Percentiles rank a stretch among this genome's conserved stretches.
Conservation (phyloP, 2,113 vertebrate species). For the Gymnogyps californianus region DNA sequence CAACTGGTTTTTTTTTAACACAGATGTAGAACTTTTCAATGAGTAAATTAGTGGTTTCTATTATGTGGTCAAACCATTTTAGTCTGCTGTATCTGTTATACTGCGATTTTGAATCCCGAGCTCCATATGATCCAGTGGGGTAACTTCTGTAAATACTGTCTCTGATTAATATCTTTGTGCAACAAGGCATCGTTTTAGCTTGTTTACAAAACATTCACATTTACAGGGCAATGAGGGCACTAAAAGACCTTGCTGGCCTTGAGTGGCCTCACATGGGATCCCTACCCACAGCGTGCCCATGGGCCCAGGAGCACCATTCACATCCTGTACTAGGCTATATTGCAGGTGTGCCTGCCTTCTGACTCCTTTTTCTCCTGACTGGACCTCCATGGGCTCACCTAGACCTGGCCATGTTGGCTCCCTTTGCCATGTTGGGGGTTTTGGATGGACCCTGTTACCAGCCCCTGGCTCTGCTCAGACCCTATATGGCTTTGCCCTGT, state of each 20-base stretch:
- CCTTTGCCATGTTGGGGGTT: not conserved
- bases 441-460: not conserved
- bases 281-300: rapidly evolving
- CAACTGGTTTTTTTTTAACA: not conserved
- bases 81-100: not conserved
- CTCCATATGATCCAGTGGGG: not conserved
- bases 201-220: not conserved
- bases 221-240: not conserved
- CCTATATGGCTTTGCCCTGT: rapidly evolving
- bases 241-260: not conserved
- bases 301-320: rapidly evolving
- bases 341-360: not conserved
- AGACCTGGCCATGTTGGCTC: not conserved
- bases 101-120: not conserved
- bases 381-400: not conserved
- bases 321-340: not conserved
- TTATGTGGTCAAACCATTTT: not conserved
- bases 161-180: not conserved
- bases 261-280: not conserved
- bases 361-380: not conserved
- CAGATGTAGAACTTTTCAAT: not conserved
- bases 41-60: not conserved
- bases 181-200: not conserved
- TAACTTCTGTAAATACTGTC: not conserved
- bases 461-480: not conserved